phyloP scores from a whole-genome alignment of 1,140 invertebrate species.

The Leguminivora glycinivorella region DNA sequence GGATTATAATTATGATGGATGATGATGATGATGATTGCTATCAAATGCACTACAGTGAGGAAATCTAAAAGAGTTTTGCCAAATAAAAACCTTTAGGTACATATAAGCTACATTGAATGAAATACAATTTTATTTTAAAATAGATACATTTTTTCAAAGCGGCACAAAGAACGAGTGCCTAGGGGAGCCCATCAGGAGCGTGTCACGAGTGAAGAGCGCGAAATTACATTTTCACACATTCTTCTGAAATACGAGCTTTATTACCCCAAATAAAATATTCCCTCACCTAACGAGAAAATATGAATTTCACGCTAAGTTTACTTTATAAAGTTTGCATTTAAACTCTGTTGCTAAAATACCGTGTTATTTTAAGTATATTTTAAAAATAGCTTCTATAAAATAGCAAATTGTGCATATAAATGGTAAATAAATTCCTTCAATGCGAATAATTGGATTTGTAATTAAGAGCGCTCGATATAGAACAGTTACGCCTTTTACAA shows the following conservation, averaged over 20 bases:
- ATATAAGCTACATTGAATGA: no score
- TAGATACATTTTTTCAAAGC: not conserved
- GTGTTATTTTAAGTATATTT: not conserved
- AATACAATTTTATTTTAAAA: not conserved
- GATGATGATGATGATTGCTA: no score
- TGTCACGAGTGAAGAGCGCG: not conserved
- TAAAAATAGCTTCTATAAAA: no score
- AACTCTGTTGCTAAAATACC: not conserved
- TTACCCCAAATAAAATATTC: constrained; percentile 15
- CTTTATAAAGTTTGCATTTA: constrained; percentile 10
- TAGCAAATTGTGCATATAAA: no score
- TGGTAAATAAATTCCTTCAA: no score
- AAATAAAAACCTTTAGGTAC: no score
- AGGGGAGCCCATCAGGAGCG: not conserved
- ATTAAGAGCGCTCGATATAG: no score
- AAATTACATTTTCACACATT: constrained; percentile 15
- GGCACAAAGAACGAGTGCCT: not conserved
- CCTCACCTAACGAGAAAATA: constrained; percentile 14
- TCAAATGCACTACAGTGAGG: no score
- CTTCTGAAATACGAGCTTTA: constrained; percentile 9
- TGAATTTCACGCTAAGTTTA: constrained; percentile 12
- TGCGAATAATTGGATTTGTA: no score
- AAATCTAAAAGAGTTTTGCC: no score
- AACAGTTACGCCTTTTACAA: no score
- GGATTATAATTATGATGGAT: no score